Conservation (phyloP, 2,797 vertebrate genomes). For the Eidolon dupreanum region DNA sequence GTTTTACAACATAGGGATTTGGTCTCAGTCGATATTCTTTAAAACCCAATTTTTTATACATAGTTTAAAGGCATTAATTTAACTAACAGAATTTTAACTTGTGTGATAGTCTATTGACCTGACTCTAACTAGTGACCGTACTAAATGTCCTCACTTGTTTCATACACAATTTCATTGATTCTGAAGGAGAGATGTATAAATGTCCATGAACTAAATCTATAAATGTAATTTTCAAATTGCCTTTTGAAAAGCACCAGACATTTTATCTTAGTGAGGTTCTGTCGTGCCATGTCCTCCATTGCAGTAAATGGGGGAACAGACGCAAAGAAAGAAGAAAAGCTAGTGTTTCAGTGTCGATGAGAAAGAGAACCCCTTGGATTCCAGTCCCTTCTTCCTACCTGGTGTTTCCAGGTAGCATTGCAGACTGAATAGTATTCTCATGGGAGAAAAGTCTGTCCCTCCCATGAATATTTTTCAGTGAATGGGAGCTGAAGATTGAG, state of each 20-base stretch:
- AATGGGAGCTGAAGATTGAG: not conserved
- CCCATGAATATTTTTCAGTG: not conserved
- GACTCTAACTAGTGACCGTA: not conserved
- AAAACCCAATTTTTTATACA: not conserved
- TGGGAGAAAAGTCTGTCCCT: not conserved
- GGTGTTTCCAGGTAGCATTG: not conserved
- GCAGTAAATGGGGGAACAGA: not conserved
- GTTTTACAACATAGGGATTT: constrained; percentile 2
- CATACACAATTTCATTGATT: not conserved
- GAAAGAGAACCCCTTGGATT: not conserved
- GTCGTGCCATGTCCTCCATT: not conserved
- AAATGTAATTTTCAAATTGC: constrained; percentile 20
- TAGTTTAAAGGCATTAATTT: constrained; percentile 35
- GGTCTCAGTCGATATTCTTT: not conserved
- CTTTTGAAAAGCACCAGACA: not conserved
- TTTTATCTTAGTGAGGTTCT: not conserved
- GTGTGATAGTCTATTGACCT: not conserved
- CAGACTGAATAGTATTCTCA: not conserved
- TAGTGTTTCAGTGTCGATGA: not conserved
- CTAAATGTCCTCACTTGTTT: constrained; percentile 36
- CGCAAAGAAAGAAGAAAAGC: not conserved
- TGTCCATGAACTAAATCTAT: not conserved
- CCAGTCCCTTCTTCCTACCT: not conserved
- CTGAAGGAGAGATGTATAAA: constrained; percentile 11
- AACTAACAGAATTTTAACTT: not conserved